Percentiles rank a stretch among this genome's conserved stretches.
phyloP scores from a whole-genome alignment of 2,797 vertebrate genomes.

The Danio aesculapii region DNA sequence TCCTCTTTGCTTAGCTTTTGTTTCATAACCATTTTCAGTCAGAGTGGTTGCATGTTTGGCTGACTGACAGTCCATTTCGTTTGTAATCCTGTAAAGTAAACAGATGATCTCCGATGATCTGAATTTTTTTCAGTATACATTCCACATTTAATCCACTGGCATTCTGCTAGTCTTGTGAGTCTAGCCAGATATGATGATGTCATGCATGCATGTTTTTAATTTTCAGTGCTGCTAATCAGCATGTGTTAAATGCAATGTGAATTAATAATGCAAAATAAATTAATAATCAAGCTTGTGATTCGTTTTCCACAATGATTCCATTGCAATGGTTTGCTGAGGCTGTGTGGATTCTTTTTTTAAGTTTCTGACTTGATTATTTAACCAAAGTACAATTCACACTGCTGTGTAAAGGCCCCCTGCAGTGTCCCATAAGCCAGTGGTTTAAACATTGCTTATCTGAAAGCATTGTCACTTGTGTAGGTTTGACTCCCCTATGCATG shows the following conservation, averaged over 20 bases:
- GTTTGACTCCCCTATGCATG: neutral
- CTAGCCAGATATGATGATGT: neutral
- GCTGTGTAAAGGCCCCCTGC: neutral
- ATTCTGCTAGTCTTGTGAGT: neutral
- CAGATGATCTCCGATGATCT: neutral
- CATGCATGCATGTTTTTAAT: neutral
- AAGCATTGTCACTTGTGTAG: neutral
- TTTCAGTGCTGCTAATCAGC: neutral
- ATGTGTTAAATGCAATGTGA: neutral
- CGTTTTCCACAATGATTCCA: neutral
- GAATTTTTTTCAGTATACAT: neutral
- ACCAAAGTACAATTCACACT: neutral
- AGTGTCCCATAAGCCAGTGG: neutral
- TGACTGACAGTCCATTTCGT: neutral
- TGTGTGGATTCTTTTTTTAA: neutral
- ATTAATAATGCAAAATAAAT: neutral
- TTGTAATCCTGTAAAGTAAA: neutral
- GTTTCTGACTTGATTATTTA: neutral
- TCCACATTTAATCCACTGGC: constrained; percentile 2
- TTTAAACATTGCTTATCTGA: constrained; percentile 3
- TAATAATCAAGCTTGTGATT: neutral
- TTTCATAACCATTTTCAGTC: neutral
- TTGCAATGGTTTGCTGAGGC: neutral
- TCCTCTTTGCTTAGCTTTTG: neutral
- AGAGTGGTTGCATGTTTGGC: neutral